Percentiles rank a stretch among this genome's conserved stretches.
Evolutionary conservation across 2,797 vertebrate genomes (phyloP).

Genomic region (Pseudochirops cupreus): DNA sequence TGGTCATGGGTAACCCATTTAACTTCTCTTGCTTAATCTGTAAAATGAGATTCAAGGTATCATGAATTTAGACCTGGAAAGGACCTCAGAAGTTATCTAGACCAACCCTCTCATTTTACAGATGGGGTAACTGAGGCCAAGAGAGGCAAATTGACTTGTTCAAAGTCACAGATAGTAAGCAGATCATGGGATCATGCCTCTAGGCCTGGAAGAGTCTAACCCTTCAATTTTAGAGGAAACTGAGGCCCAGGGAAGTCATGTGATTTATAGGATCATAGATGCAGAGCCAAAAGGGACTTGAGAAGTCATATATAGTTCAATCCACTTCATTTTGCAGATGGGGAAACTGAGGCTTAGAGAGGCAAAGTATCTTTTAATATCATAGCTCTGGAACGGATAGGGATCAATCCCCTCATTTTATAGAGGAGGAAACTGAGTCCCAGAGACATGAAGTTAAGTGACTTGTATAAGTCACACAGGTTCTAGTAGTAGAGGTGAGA

Average conservation of each 20-base stretch:
- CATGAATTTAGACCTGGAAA: background rate
- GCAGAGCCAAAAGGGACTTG: background rate
- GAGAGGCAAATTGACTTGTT: no score
- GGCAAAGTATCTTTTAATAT: background rate
- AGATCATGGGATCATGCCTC: no score
- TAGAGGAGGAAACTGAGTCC: background rate
- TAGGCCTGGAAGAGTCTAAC: no score
- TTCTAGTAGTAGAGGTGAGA: background rate
- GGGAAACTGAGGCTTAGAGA: background rate
- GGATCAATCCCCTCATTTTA: background rate
- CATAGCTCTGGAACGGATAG: background rate
- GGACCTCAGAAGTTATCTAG: no score
- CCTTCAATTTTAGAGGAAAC: background rate
- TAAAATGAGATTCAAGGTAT: background rate
- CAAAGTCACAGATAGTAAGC: no score
- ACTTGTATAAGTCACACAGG: background rate
- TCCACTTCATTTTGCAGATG: background rate
- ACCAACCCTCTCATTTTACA: no score
- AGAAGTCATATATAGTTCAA: background rate
- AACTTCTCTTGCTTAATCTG: background rate
- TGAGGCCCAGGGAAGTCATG: background rate
- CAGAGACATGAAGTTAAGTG: constrained; percentile 11
- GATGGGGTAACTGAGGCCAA: no score
- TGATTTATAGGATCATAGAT: background rate
- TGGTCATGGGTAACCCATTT: background rate